Evolutionary conservation across 2,888 invertebrate species (phyloP).

Genomic region (Hedychridium roseum): DNA sequence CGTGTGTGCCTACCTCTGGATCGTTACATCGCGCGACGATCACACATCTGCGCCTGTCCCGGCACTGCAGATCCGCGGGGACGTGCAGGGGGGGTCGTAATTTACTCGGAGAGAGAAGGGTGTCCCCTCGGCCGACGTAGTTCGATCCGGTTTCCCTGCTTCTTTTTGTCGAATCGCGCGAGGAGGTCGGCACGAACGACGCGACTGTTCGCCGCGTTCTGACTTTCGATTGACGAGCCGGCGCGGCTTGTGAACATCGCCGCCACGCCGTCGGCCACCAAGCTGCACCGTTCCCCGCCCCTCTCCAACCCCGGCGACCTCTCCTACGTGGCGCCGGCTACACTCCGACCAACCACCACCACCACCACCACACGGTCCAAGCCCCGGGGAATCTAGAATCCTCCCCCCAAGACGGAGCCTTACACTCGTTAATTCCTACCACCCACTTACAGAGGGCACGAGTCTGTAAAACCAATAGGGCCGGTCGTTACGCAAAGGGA

Average conservation of each 20-base stretch:
- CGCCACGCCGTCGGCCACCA: constrained; percentile 34
- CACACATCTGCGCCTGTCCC: constrained; percentile 1
- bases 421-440: no score
- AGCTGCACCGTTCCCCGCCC: constrained; percentile 1
- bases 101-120: constrained; percentile 4
- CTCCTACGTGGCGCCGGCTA: no score
- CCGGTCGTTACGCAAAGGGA: no score
- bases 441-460: no score
- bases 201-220: constrained; percentile 28
- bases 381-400: no score
- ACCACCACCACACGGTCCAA: no score
- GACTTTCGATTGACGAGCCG: constrained; percentile 36
- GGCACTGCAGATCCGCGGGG: neutral
- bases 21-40: neutral
- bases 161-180: neutral
- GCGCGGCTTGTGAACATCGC: constrained; percentile 26
- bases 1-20: no score
- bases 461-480: no score
- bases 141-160: no score
- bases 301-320: neutral
- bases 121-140: no score
- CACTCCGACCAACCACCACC: no score
- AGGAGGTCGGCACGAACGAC: neutral
- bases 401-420: no score
- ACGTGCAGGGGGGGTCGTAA: neutral